phyloP scores from a whole-genome alignment of 2,797 vertebrate species.

The Anas capensis region DNA sequence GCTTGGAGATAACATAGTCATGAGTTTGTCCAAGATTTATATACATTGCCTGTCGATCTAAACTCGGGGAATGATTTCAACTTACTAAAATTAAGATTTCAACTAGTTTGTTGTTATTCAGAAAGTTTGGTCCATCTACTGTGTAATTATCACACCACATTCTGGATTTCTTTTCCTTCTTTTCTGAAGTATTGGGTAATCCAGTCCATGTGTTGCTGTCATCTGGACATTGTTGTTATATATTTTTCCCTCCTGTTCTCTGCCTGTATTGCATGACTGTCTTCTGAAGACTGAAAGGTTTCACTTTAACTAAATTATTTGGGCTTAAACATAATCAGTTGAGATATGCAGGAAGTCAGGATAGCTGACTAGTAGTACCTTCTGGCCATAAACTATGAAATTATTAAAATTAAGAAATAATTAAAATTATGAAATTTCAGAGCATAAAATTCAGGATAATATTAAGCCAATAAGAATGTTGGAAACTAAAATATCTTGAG shows the following conservation, averaged over 20 bases:
- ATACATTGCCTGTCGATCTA: not conserved
- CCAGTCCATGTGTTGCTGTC: not conserved
- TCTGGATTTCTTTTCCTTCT: not conserved
- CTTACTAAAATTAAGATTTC: not conserved
- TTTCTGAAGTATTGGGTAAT: not conserved
- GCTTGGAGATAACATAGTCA: not conserved
- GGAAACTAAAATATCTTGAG: not conserved
- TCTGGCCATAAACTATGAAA: not conserved
- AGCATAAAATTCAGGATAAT: not conserved
- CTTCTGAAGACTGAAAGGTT: not conserved
- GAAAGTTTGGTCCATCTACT: not conserved
- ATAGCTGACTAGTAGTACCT: not conserved
- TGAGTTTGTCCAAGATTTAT: not conserved
- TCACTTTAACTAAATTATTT: not conserved
- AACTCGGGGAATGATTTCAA: not conserved
- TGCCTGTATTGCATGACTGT: not conserved
- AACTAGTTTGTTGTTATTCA: not conserved
- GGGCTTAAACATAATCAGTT: not conserved
- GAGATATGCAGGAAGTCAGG: not conserved
- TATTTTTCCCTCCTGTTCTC: not conserved
- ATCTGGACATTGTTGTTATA: not conserved
- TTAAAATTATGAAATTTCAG: not conserved
- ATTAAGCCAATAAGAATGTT: not conserved
- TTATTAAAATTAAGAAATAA: not conserved
- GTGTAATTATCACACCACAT: accelerated